Evolutionary conservation across 2,113 vertebrate genomes (phyloP).

Genomic region (Pelusios castaneus): DNA sequence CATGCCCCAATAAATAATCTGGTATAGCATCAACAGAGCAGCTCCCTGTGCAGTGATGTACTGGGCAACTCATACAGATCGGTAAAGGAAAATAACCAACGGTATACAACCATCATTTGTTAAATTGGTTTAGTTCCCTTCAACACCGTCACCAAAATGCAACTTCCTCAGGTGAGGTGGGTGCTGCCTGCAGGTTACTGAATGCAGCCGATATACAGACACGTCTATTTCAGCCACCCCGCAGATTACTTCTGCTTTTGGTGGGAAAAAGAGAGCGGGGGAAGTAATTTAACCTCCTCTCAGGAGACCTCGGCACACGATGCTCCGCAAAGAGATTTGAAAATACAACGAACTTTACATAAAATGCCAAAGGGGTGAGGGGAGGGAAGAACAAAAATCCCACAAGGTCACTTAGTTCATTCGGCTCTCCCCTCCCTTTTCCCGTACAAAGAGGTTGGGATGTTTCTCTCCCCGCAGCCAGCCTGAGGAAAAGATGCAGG

Average conservation of each 20-base stretch:
- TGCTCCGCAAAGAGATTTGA: slow-evolving; percentile 38
- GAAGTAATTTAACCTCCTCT: slow-evolving; percentile 32
- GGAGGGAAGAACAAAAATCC: not conserved
- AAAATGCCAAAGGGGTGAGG: not conserved
- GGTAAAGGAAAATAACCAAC: slow-evolving; percentile 62
- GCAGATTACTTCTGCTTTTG: not conserved
- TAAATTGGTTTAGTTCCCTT: slow-evolving; percentile 49
- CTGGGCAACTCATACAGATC: slow-evolving; percentile 62
- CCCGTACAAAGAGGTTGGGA: not conserved
- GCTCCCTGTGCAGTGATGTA: slow-evolving; percentile 66
- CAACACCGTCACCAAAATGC: slow-evolving; percentile 19
- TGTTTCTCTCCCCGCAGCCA: not conserved
- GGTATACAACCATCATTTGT: slow-evolving; percentile 45
- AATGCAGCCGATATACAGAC: not conserved
- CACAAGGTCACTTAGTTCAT: slow-evolving; percentile 59
- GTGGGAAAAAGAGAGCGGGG: not conserved
- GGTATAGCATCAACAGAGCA: slow-evolving; percentile 61
- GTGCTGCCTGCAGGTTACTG: not conserved
- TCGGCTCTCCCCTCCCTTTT: not conserved
- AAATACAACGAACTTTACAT: slow-evolving; percentile 61
- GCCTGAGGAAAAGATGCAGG: slow-evolving; percentile 39
- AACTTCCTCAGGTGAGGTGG: slow-evolving; percentile 58
- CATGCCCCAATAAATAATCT: slow-evolving; percentile 77
- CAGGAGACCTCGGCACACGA: slow-evolving; percentile 44
- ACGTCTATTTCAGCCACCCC: not conserved